Conservation (phyloP, 2,888 invertebrate species). For the Stenchaetothrips biformis region DNA sequence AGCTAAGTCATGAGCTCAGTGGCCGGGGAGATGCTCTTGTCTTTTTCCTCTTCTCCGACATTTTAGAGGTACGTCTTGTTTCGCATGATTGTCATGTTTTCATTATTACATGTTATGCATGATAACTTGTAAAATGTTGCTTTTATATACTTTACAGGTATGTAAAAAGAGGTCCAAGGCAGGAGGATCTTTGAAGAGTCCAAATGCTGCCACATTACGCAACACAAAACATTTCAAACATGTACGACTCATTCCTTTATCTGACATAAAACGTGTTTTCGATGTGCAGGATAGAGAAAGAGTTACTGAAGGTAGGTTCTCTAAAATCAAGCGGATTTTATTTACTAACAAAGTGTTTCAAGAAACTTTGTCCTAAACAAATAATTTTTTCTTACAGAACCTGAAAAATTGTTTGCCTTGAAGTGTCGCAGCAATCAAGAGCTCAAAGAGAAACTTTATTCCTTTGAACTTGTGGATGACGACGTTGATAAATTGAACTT, state of each 20-base stretch:
- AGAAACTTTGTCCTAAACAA: background rate
- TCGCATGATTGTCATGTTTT: constrained; percentile 2
- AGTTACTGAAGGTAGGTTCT: constrained; percentile 67
- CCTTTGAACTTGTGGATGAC: constrained; percentile 80
- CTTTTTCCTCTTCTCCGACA: constrained; percentile 90
- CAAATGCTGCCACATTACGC: constrained; percentile 55
- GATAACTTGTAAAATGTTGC: constrained; percentile 26
- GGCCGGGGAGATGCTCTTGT: constrained; percentile 82
- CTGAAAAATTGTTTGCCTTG: constrained; percentile 84
- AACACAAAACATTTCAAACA: constrained; percentile 80
- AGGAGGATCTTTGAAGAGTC: constrained; percentile 64
- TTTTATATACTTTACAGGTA: constrained; percentile 43
- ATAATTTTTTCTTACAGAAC: constrained; percentile 54
- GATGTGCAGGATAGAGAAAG: constrained; percentile 84
- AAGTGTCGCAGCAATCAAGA: constrained; percentile 82
- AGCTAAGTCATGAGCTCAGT: constrained; percentile 76
- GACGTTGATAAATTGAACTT: constrained; percentile 76
- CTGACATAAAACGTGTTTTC: constrained; percentile 83
- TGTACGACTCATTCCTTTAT: constrained; percentile 80
- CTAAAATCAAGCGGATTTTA: background rate
- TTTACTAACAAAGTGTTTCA: background rate
- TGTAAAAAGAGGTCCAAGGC: constrained; percentile 70
- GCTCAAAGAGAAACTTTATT: constrained; percentile 79
- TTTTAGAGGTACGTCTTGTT: constrained; percentile 72
- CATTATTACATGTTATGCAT: constrained; percentile 22